These are phyloP conservation scores for Pycnonotus jocosus DNA, from an alignment of 2,113 vertebrate genomes.

Conservation along the genomic window DNA sequence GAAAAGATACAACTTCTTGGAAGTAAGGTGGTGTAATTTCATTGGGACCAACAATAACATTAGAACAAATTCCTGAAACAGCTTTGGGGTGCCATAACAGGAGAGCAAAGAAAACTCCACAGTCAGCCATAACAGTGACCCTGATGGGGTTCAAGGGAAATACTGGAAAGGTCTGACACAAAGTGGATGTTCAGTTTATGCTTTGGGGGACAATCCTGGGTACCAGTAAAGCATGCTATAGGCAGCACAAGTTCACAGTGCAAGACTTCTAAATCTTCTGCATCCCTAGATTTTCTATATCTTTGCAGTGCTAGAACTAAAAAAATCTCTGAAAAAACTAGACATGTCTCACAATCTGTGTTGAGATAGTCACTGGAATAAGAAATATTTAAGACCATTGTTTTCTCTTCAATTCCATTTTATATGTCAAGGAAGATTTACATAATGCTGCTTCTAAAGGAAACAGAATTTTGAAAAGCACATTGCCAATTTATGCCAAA, in stretches of 20 bases:
- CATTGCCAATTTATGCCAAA: neutral
- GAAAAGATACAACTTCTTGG: neutral
- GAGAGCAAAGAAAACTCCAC: neutral
- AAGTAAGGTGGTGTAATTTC: neutral
- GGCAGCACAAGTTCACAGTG: neutral
- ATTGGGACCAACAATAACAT: neutral
- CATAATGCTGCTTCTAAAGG: neutral
- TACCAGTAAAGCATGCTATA: neutral
- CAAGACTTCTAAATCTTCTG: neutral
- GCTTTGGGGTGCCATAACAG: neutral
- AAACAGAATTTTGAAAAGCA: neutral
- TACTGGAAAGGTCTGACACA: neutral
- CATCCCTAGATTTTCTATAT: neutral
- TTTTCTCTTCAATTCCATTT: neutral
- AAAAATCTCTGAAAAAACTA: neutral
- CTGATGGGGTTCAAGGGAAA: neutral
- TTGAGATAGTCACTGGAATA: neutral
- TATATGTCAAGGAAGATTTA: neutral
- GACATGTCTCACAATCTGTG: neutral
- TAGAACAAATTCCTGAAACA: neutral
- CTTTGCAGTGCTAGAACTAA: neutral
- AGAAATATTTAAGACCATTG: neutral
- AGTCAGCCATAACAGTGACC: rapidly evolving
- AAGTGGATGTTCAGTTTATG: neutral
- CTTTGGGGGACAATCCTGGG: neutral